A percentile compares a stretch with the other conserved stretches of the same genome.
Evolutionary conservation across 2,113 vertebrate genomes (phyloP).

Genomic region (Anseranas semipalmata): DNA sequence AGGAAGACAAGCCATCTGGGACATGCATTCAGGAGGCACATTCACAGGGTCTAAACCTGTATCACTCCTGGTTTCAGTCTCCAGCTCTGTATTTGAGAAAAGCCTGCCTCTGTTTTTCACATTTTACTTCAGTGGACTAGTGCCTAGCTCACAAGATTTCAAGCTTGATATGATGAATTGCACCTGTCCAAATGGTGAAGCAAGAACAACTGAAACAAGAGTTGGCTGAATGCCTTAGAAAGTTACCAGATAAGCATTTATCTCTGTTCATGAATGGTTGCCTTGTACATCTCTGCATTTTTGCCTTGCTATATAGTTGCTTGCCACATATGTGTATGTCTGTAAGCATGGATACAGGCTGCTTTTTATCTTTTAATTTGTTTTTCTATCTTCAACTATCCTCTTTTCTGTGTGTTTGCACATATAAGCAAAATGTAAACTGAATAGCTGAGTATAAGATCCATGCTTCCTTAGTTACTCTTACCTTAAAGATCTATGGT

Average conservation of each 20-base stretch:
- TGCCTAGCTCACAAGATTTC: not conserved
- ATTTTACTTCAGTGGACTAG: not conserved
- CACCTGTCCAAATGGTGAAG: not conserved
- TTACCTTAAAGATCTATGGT: not conserved
- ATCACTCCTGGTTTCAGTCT: not conserved
- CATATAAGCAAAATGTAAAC: not conserved
- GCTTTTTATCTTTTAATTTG: not conserved
- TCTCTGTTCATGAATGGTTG: not conserved
- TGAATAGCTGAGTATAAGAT: not conserved
- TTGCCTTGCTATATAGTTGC: not conserved
- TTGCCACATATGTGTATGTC: not conserved
- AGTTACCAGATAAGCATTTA: not conserved
- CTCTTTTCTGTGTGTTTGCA: not conserved
- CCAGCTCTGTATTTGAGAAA: not conserved
- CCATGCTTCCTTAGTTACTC: not conserved
- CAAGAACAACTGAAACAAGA: constrained; percentile 7
- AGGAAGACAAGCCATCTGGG: not conserved
- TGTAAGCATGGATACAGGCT: not conserved
- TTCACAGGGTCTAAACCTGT: not conserved
- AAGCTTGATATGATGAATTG: not conserved
- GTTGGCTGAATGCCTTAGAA: not conserved
- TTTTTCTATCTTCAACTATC: not conserved
- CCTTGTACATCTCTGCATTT: not conserved
- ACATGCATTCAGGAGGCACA: not conserved
- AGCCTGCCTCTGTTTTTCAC: not conserved